Evolutionary conservation across 2,797 vertebrate genomes (phyloP).

Genomic region (Potorous gilbertii): DNA sequence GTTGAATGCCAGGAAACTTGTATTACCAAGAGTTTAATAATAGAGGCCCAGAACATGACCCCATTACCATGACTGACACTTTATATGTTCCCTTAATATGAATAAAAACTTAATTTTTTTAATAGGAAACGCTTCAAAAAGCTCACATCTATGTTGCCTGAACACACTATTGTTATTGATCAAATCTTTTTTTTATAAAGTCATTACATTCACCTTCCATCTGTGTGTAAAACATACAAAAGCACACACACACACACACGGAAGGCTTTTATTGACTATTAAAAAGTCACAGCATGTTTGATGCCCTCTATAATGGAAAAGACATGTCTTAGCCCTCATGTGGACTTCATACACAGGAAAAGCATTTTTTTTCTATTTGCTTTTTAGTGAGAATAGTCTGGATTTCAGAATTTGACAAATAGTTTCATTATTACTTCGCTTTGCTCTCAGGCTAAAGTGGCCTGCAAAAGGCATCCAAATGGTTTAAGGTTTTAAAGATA

Average conservation of each 20-base stretch:
- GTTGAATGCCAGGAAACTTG: slow-evolving; percentile 33
- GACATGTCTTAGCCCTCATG: slow-evolving; percentile 43
- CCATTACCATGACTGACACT: slow-evolving; percentile 29
- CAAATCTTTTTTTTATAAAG: slow-evolving; percentile 22
- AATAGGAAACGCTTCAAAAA: slow-evolving; percentile 47
- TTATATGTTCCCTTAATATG: slow-evolving; percentile 1
- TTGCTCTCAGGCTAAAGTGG: background rate
- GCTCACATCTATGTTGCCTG: background rate
- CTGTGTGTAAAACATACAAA: background rate
- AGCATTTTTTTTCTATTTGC: slow-evolving; percentile 12
- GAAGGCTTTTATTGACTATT: slow-evolving; percentile 32
- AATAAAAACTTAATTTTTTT: slow-evolving; percentile 52
- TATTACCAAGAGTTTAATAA: slow-evolving; percentile 21
- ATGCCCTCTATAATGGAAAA: slow-evolving; percentile 10
- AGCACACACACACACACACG: background rate
- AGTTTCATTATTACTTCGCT: background rate
- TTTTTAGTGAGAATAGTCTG: slow-evolving; percentile 17
- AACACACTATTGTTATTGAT: slow-evolving; percentile 4
- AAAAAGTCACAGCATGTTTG: background rate
- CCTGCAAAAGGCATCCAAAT: background rate
- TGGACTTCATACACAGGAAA: slow-evolving; percentile 24
- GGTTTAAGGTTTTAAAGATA: slow-evolving; percentile 15
- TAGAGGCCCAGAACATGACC: slow-evolving; percentile 25
- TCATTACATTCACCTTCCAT: slow-evolving; percentile 8
- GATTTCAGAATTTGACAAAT: slow-evolving; percentile 20